Evolutionary conservation across 2,113 vertebrate species (phyloP), one percentile per base, ranked within the genome.

Genomic region (Leptobrachium ailaonicum): DNA sequence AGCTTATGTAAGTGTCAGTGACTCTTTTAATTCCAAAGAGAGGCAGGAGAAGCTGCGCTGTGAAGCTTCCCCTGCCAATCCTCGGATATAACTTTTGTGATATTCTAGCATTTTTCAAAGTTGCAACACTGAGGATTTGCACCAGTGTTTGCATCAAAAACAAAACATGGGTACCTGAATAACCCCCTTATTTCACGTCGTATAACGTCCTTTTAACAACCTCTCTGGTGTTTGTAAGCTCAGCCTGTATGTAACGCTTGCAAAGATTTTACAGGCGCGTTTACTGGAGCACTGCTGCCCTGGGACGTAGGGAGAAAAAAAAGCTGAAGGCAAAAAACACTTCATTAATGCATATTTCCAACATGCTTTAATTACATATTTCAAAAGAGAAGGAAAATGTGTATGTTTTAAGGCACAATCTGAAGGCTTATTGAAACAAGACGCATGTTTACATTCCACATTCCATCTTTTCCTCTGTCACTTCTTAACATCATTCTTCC

Each of bases 271-370:
- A 60, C 13, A 60, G 56, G 3, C 56, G 13, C 13, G 10, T 60
- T 60, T 60, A 60, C 56, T 12, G 56, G 56, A 12, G 56, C 13
- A 12, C 13, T 60, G 56, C 56, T 60, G 56, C 56, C 9, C 10
- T 60, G 56, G 11, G 56, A 60, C 56, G 2, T 3, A 60, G 3
- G 11, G 9, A 88, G 87, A 88, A 60, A 88, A 60, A 60, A 60
- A 60, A 60, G 56, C 56, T 60, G 13, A 60, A 60, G 56, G 56
- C 56, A 60, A 60, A 60, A 32, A 60, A 13, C 56, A 60, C 56
- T 12, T 60, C 56, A 11, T 60, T 60, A 60, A 60, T 60, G 56
- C 6, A 60, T 4, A 12, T 13, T 60, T 60, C 6, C 56, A 60
- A 60, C 56, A 1, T 12, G 11, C 11, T 60, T 60, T 60, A 60